Evolutionary conservation across 2,113 vertebrate genomes (phyloP), one percentile per base, ranked within the genome.

Genomic region (Pomatorhinus ruficollis): DNA sequence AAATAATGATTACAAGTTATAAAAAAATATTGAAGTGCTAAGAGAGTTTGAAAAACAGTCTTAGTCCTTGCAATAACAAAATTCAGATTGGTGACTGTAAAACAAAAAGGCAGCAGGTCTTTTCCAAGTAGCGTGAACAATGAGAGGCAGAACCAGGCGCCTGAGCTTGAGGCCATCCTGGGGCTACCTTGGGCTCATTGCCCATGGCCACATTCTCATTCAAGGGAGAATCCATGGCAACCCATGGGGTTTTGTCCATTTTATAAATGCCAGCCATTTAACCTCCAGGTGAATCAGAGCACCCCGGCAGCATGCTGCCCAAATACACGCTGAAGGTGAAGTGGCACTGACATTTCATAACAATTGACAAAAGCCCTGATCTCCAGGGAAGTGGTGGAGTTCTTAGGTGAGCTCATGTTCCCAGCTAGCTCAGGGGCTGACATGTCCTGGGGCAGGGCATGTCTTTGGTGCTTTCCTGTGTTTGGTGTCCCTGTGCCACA

Each of bases 21-120:
- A 49, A 75, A 76, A 84, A 79, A 66, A 72, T 23, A 77, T 5
- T 63, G 64, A 92, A 89, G 33, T 33, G 14, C 21, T 40, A 69
- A 57, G 16, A 88, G 50, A 47, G 54, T 56, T 79, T 83, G 18
- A 76, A 79, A 94, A 79, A 19, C 31, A 59, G 5, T 44, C 22
- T 65, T 78, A 75, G 33, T 83, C 14, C 49, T 87, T 92, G 33
- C 20, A 70, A 59, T 27, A 81, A 61, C 81, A 97, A 75, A 78
- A 44, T 53, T 89, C 33, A 25, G 33, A 28, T 21, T 54, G 18
- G 4, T 63, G 37, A 47, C 11, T 65, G 28, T 75, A 61, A 57
- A 89, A 39, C 33, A n/a, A 44, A 54, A 89, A 95, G 50, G 47
- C 64, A 89, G 28, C 39, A 68, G n/a, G 23, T 47, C 49, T 71